Evolutionary conservation across 2,888 invertebrate species (phyloP).

Genomic region (Zaprionus lineosus): DNA sequence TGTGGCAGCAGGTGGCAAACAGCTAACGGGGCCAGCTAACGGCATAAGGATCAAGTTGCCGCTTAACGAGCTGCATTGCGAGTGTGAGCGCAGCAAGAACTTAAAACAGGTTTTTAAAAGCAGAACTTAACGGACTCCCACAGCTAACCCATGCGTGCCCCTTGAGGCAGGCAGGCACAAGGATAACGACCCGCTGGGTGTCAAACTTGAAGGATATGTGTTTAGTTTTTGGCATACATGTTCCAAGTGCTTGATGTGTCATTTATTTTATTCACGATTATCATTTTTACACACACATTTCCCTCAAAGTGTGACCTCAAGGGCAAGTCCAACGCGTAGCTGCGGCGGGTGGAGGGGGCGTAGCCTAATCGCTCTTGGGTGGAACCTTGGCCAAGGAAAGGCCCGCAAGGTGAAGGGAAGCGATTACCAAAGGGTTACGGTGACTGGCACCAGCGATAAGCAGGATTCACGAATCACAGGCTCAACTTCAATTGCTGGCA

Average conservation of each 20-base stretch:
- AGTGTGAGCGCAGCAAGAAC: slow-evolving; percentile 48
- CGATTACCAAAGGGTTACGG: no score
- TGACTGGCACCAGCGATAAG: no score
- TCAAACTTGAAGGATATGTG: slow-evolving; percentile 35
- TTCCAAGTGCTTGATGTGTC: background rate
- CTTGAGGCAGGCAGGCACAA: background rate
- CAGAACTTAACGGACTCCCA: slow-evolving; percentile 45
- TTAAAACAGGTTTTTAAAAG: slow-evolving; percentile 58
- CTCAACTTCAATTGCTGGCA: no score
- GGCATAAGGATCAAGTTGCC: slow-evolving; percentile 24
- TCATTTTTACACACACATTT: background rate
- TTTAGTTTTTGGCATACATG: slow-evolving; percentile 1
- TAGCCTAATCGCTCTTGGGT: no score
- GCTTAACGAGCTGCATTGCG: slow-evolving; percentile 61
- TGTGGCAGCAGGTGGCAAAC: slow-evolving; percentile 13
- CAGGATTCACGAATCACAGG: no score
- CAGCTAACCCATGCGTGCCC: slow-evolving; percentile 36
- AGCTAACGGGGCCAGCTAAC: slow-evolving; percentile 21
- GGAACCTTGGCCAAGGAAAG: no score
- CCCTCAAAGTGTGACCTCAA: background rate
- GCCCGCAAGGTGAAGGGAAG: no score
- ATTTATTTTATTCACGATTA: slow-evolving; percentile 4
- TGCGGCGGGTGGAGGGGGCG: no score
- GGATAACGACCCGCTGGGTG: slow-evolving; percentile 31
- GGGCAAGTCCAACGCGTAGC: no score